A percentile compares a stretch with the other conserved stretches of the same genome.
Conservation (phyloP, 2,797 vertebrate species). For the Garrulus glandarius region DNA sequence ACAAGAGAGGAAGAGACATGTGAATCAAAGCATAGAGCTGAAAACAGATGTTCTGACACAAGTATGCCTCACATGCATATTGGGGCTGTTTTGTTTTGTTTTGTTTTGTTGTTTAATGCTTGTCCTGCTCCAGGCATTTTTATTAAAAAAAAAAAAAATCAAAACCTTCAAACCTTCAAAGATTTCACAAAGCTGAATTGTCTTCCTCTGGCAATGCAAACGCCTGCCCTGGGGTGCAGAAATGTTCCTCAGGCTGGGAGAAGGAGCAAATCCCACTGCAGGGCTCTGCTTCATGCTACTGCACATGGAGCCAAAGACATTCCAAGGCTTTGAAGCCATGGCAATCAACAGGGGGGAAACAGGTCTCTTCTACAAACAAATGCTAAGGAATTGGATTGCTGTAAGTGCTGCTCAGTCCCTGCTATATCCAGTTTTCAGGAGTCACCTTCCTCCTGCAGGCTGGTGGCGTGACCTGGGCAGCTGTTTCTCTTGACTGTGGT, state of each 20-base stretch:
- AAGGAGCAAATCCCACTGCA: neutral
- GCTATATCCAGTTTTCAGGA: neutral
- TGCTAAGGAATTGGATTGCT: neutral
- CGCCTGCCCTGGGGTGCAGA: neutral
- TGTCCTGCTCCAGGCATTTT: neutral
- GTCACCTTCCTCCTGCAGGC: neutral
- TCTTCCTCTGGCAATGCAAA: neutral
- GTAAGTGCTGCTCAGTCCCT: neutral
- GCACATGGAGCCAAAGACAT: neutral
- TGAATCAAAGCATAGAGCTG: neutral
- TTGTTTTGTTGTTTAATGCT: neutral
- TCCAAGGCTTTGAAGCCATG: neutral
- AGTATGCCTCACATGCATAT: neutral
- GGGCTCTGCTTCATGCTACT: neutral
- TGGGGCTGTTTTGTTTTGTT: neutral
- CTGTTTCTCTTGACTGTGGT: neutral
- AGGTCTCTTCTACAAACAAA: neutral
- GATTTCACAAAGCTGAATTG: conserved; percentile 4
- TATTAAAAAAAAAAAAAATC: neutral
- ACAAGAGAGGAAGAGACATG: neutral
- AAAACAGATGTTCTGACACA: conserved; percentile 39
- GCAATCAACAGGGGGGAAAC: neutral
- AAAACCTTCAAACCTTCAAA: conserved; percentile 28
- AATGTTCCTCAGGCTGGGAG: neutral
- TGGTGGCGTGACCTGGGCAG: neutral